Conservation (phyloP, 35 echinoderm and acorn worm genomes). For the Strongylocentrotus purpuratus region DNA sequence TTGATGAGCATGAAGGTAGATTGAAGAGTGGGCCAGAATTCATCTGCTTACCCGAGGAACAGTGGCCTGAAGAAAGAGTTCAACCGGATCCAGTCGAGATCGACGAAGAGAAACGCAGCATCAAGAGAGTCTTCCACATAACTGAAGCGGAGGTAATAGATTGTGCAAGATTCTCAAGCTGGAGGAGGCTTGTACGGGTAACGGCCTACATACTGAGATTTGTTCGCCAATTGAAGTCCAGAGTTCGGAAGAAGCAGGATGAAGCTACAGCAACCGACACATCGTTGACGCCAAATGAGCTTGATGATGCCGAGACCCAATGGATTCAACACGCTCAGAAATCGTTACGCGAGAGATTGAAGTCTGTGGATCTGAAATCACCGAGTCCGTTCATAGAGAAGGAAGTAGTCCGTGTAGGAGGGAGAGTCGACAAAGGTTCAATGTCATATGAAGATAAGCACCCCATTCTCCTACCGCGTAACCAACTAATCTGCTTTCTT, state of each 20-base stretch:
- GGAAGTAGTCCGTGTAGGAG: slow-evolving; percentile 62
- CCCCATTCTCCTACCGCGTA: slow-evolving; percentile 58
- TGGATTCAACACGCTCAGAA: too few species aligned
- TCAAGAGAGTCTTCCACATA: slow-evolving; percentile 24
- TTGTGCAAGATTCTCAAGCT: slow-evolving; percentile 53
- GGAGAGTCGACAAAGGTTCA: slow-evolving; percentile 26
- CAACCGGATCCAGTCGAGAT: too few species aligned
- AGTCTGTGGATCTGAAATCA: slow-evolving; percentile 41
- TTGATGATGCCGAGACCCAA: too few species aligned
- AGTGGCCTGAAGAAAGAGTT: slow-evolving; percentile 66
- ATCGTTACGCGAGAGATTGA: slow-evolving; percentile 27
- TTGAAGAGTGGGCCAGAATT: slow-evolving; percentile 66
- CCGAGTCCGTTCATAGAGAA: slow-evolving; percentile 62
- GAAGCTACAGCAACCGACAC: too few species aligned
- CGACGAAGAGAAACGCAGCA: slow-evolving; percentile 21
- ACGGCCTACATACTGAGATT: too few species aligned
- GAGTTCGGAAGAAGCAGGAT: too few species aligned
- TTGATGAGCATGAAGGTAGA: slow-evolving; percentile 43
- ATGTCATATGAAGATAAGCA: too few species aligned
- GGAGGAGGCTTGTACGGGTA: slow-evolving; percentile 66
- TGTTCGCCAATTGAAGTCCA: too few species aligned
- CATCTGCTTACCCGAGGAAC: slow-evolving; percentile 53
- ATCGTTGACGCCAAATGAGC: too few species aligned
- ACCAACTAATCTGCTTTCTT: slow-evolving; percentile 59
- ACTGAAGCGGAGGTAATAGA: too few species aligned